Evolutionary conservation across 2,888 invertebrate species (phyloP), one percentile per base, ranked within the genome.

Genomic region (Tachina lurida): DNA sequence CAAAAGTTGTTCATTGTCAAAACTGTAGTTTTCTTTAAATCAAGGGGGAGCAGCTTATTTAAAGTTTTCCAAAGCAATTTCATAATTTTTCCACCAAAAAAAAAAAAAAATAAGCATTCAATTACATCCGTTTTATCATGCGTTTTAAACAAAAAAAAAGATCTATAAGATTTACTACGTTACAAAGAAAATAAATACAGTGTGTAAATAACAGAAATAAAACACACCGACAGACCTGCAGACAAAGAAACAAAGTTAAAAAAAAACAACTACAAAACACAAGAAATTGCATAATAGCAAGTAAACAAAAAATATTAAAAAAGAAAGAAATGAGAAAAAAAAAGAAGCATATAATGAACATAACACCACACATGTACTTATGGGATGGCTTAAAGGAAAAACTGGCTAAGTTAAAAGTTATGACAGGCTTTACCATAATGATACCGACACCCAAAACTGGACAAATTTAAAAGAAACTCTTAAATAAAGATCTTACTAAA

Each of bases 201-300:
- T 47, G n/a, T 56, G 54, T 65, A 68, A 70, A 78, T 47, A 71
- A 71, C 65, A 83, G 10, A 62, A 73, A 47, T 15, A 43, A 31
- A 43, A 22, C 45, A 67, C 39, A 47, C 17, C 17, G 15, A 58
- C 39, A 19, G 41, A 47, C 56, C 13, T 19, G 15, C n/a, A n/a
- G 60, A 22, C 65, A 12, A 67, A 67, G 19, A 63, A 52, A 47
- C 60, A 76, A 62, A 60, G 17, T 47, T 41, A 62, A 56, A 39
- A 77, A 74, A 62, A 75, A 54, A 43, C 43, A 52, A 49, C 17
- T 17, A 70, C 52, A 76, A 76, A 58, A 76, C 31, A 70, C n/a
- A 68, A 76, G 71, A 65, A 78, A 74, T 84, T 84, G 60, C 83
- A 84, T 84, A 84, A 84, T 54, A 77, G 7, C 62, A 54, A 71